phyloP scores from a whole-genome alignment of 2,113 vertebrate species.

The Henicopernis longicauda region DNA sequence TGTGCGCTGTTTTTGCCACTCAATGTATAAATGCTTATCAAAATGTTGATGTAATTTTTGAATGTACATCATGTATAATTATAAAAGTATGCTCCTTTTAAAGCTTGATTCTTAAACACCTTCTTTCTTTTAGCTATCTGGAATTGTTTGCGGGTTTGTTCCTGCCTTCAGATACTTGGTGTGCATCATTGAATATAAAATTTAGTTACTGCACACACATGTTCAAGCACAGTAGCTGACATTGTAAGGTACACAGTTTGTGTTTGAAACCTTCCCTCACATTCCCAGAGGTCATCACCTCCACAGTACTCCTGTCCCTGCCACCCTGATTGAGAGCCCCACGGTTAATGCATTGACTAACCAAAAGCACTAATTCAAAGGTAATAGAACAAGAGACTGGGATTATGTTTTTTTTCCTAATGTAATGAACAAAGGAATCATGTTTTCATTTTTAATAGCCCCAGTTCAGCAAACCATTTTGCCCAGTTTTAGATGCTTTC shows the following conservation, averaged over 20 bases:
- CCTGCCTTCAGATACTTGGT: slow-evolving; percentile 62
- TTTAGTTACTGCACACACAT: slow-evolving; percentile 59
- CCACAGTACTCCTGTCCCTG: slow-evolving; percentile 26
- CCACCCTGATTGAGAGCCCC: slow-evolving; percentile 36
- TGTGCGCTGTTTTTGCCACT: neutral
- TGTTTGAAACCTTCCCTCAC: slow-evolving; percentile 43
- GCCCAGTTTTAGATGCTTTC: neutral
- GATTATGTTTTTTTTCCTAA: neutral
- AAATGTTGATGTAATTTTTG: neutral
- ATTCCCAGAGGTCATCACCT: slow-evolving; percentile 45
- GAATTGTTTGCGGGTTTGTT: slow-evolving; percentile 59
- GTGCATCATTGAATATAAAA: slow-evolving; percentile 63
- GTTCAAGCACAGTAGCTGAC: slow-evolving; percentile 61
- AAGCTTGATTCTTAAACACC: slow-evolving; percentile 38
- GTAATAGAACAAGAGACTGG: neutral
- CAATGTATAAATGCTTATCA: neutral
- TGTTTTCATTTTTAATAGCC: neutral
- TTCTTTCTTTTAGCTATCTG: slow-evolving; percentile 68
- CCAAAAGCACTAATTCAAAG: neutral
- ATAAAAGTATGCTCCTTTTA: neutral
- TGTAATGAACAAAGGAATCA: neutral
- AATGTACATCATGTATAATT: neutral
- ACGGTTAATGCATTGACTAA: slow-evolving; percentile 66
- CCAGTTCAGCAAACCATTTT: slow-evolving; percentile 4
- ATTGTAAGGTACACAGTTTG: slow-evolving; percentile 64